A percentile compares a stretch with the other conserved stretches of the same genome.
Conservation (phyloP, 2,888 invertebrate genomes). For the Tenthredo scrophulariae region DNA sequence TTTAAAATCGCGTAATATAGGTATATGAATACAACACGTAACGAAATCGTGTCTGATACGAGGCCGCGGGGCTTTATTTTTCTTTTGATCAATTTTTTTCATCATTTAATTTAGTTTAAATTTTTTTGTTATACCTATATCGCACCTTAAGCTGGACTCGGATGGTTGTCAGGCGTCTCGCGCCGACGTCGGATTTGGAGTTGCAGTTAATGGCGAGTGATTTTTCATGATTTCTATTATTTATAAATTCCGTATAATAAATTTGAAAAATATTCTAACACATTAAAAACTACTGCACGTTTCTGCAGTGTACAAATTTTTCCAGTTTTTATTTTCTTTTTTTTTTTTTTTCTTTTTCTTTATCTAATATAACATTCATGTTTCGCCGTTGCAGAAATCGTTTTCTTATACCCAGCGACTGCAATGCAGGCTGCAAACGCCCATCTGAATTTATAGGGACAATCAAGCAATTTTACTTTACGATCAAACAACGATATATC, state of each 20-base stretch:
- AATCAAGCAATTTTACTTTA: slow-evolving; percentile 40
- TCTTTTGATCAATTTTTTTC: neutral
- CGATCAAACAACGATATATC: neutral
- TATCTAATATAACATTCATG: slow-evolving; percentile 14
- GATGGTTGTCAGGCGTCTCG: slow-evolving; percentile 47
- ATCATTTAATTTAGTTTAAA: neutral
- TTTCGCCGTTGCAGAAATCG: slow-evolving; percentile 29
- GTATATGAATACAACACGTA: neutral
- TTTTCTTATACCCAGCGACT: slow-evolving; percentile 27
- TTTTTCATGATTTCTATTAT: slow-evolving; percentile 31
- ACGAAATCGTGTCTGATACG: neutral
- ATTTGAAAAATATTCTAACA: slow-evolving; percentile 7
- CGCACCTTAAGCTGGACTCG: slow-evolving; percentile 48
- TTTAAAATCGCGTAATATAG: neutral
- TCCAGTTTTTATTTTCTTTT: neutral
- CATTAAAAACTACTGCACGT: neutral
- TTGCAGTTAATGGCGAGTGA: slow-evolving; percentile 38
- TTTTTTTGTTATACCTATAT: slow-evolving; percentile 30
- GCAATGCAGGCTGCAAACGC: slow-evolving; percentile 34
- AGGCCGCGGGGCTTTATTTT: neutral
- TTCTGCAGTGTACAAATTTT: too few species aligned
- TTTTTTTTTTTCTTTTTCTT: neutral
- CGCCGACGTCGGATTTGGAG: slow-evolving; percentile 38
- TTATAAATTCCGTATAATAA: neutral
- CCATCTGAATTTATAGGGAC: slow-evolving; percentile 47